A percentile compares a stretch with the other conserved stretches of the same genome.
Evolutionary conservation across 2,113 vertebrate genomes (phyloP).

Genomic region (Lepisosteus oculatus): DNA sequence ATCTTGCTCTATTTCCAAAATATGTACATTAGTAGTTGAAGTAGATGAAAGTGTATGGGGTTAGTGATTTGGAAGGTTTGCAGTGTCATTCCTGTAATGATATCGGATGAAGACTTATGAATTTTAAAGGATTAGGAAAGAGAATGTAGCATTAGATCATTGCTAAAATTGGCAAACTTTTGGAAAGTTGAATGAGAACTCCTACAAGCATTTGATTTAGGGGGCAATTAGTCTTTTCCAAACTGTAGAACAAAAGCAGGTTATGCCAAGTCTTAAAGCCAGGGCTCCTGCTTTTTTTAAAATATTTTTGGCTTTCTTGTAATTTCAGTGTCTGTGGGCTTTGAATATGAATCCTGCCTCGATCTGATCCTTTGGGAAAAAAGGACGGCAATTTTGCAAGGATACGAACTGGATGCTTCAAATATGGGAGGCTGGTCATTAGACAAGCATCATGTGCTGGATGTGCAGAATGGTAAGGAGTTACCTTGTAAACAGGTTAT

Average conservation of each 20-base stretch:
- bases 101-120: constrained; percentile 23
- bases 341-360: constrained; percentile 94
- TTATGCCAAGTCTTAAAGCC: constrained; percentile 17
- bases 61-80: constrained; percentile 31
- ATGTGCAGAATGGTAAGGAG: constrained; percentile 87
- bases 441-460: constrained; percentile 90
- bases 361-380: constrained; percentile 96
- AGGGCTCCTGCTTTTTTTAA: constrained; percentile 29
- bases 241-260: no score
- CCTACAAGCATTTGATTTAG: no score
- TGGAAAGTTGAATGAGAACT: constrained; percentile 6
- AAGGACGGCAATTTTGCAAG: constrained; percentile 84
- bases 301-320: constrained; percentile 37
- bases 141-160: constrained; percentile 1
- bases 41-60: constrained; percentile 1
- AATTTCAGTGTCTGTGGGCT: constrained; percentile 90
- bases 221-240: no score
- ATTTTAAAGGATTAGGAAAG: constrained; percentile 20
- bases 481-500: no score
- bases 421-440: constrained; percentile 94
- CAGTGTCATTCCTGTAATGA: constrained; percentile 20
- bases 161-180: constrained; percentile 14
- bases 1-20: constrained; percentile 21
- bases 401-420: constrained; percentile 90
- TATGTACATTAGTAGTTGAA: constrained; percentile 24